Conservation (phyloP, 2,888 invertebrate genomes). For the Cantharis flavilabris region DNA sequence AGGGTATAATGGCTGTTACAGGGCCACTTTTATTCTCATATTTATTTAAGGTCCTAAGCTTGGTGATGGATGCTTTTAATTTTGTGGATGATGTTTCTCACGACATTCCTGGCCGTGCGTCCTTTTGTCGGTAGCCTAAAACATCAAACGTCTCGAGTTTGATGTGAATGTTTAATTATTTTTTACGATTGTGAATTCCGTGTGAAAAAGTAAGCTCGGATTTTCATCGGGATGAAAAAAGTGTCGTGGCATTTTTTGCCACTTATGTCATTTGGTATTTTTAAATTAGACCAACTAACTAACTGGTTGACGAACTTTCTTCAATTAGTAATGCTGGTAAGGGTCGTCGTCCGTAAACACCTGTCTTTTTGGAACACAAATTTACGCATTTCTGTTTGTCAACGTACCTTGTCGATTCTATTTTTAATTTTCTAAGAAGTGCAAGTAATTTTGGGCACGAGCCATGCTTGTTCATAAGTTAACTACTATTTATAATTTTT, state of each 20-base stretch:
- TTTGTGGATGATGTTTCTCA: slow-evolving; percentile 6
- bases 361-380: slow-evolving; percentile 30
- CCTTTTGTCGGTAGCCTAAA: slow-evolving; percentile 2
- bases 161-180: slow-evolving; percentile 4
- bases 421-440: slow-evolving; percentile 16
- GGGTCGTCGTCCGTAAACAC: slow-evolving; percentile 37
- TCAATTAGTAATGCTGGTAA: slow-evolving; percentile 30
- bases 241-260: background rate
- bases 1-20: background rate
- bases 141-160: slow-evolving; percentile 6
- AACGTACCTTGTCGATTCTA: slow-evolving; percentile 24
- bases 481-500: slow-evolving; percentile 3
- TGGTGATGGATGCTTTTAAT: slow-evolving; percentile 15
- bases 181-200: background rate
- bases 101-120: background rate
- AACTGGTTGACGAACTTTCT: slow-evolving; percentile 27
- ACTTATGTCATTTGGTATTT: background rate
- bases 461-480: slow-evolving; percentile 2
- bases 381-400: slow-evolving; percentile 25
- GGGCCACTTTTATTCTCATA: background rate
- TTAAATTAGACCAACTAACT: slow-evolving; percentile 5
- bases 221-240: background rate
- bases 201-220: background rate
- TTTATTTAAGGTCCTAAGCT: slow-evolving; percentile 5
- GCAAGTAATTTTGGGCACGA: slow-evolving; percentile 12